Evolutionary conservation across 2,888 invertebrate genomes (phyloP), one percentile per base, ranked within the genome.

Genomic region (Netelia inedita): DNA sequence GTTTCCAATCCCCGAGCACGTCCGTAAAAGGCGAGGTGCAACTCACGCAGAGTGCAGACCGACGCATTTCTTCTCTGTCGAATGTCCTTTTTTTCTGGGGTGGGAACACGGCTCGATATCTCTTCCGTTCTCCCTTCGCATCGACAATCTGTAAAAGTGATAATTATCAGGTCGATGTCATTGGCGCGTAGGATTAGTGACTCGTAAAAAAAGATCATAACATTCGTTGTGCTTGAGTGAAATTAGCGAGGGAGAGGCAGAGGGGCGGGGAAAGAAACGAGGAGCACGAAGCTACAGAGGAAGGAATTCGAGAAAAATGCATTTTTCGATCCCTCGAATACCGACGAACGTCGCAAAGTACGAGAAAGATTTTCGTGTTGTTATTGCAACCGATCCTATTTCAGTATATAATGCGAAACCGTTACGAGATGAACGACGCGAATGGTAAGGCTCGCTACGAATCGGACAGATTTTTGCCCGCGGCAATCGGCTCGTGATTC

Each of bases 1-100:
- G 79, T 76, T 82, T 79, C 82, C 83, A 79, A 75, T 79, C 35
- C 35, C 35, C 79, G 59, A 80, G 84, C 84, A 72, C 71, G 82
- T 72, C 88, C 88, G 86, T 88, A 88, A 88, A 88, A 88, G 88
- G 88, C 87, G 86, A 86, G 87, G 87, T 83, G 82, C 85, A 81
- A 73, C 84, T 73, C 73, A 57, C 74, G 35, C 50, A 53, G 76
- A 53, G 63, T 81, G 84, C 80, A 80, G 76, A 66, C 35, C 35
- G 46, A 46, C 23, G 68, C 68, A 68, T 28, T 53, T 55, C 53
- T 80, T 73, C 66, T 66, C 63, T 21, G 16, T 57, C 57, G 14
- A 46, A 14, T 46, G 46, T 14, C 10, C 14, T 46, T 46, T 46
- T 46, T 43, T 46, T 1, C 3, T 46, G 5, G 35, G 6, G 8